Evolutionary conservation across 2,797 vertebrate species (phyloP).

Genomic region (Cynodonichthys magdalenae): DNA sequence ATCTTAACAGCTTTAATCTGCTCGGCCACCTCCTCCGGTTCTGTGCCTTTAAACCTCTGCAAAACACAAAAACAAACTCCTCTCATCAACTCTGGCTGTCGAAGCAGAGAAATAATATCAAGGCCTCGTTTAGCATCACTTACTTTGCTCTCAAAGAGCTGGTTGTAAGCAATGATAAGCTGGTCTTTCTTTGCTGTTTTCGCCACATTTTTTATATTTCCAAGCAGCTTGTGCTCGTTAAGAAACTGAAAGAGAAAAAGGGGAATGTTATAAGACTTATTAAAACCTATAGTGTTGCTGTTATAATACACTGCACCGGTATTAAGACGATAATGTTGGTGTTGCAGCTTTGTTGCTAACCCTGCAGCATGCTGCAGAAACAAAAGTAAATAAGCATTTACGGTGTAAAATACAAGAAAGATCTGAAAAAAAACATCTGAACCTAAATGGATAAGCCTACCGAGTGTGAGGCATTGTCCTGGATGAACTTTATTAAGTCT

Average conservation of each 20-base stretch:
- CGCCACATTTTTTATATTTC: conserved; percentile 95
- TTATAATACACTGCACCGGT: background rate
- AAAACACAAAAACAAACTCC: background rate
- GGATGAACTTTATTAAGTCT: conserved; percentile 93
- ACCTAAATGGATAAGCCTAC: conserved; percentile 65
- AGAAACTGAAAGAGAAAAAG: conserved; percentile 85
- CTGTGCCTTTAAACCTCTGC: conserved; percentile 92
- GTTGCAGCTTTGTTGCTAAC: conserved; percentile 27
- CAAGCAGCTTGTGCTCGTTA: conserved; percentile 91
- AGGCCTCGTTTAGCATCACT: conserved; percentile 16
- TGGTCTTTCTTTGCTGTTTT: conserved; percentile 97
- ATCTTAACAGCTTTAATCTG: conserved; percentile 87
- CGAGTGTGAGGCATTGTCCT: conserved; percentile 90
- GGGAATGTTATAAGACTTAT: no score
- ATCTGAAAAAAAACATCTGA: fast-evolving
- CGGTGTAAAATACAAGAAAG: background rate
- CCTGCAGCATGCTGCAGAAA: conserved; percentile 24
- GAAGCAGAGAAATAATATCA: background rate
- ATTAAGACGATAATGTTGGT: no score
- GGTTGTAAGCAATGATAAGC: conserved; percentile 87
- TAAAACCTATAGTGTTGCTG: no score
- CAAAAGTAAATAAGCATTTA: background rate
- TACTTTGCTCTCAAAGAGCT: conserved; percentile 92
- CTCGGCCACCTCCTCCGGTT: conserved; percentile 81
- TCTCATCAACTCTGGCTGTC: background rate